These are phyloP conservation scores for Entomyzon cyanotis DNA, from an alignment of 2,113 vertebrate species.

Conservation along the genomic window DNA sequence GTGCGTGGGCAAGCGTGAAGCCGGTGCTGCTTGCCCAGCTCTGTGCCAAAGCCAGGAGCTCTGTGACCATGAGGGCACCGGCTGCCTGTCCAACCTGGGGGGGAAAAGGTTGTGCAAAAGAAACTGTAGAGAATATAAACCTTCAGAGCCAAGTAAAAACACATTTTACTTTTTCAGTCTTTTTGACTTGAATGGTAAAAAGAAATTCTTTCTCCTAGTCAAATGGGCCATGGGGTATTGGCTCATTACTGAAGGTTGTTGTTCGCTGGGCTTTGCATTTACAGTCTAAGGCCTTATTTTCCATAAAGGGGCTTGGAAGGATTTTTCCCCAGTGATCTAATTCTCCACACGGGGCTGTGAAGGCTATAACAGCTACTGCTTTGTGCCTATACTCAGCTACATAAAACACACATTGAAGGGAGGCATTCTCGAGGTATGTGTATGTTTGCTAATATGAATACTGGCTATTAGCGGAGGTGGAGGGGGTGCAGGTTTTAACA, in stretches of 20 bases:
- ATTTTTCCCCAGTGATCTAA: conserved; percentile 76
- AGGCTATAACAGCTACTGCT: conserved; percentile 74
- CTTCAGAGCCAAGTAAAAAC: conserved; percentile 52
- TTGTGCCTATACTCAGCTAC: conserved; percentile 69
- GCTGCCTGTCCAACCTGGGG: not conserved
- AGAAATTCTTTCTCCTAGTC: conserved; percentile 64
- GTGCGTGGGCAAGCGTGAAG: not conserved
- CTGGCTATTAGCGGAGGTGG: conserved; percentile 68
- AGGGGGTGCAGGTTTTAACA: conserved; percentile 66
- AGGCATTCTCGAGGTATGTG: conserved; percentile 72
- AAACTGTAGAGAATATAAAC: conserved; percentile 62
- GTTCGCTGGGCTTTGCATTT: conserved; percentile 62
- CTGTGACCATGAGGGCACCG: accelerated
- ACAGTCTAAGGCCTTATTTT: conserved; percentile 73
- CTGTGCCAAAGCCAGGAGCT: not conserved
- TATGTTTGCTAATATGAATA: conserved; percentile 76
- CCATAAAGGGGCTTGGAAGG: conserved; percentile 74
- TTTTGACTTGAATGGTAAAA: conserved; percentile 54
- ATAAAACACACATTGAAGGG: conserved; percentile 76
- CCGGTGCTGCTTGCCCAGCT: not conserved
- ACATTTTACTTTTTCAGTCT: conserved; percentile 55
- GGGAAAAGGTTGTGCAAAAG: conserved; percentile 31
- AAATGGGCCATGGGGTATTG: conserved; percentile 68
- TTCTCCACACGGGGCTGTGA: conserved; percentile 72
- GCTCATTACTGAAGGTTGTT: conserved; percentile 71